Evolutionary conservation across 2,113 vertebrate species (phyloP).

Genomic region (Platycercus adscitus): DNA sequence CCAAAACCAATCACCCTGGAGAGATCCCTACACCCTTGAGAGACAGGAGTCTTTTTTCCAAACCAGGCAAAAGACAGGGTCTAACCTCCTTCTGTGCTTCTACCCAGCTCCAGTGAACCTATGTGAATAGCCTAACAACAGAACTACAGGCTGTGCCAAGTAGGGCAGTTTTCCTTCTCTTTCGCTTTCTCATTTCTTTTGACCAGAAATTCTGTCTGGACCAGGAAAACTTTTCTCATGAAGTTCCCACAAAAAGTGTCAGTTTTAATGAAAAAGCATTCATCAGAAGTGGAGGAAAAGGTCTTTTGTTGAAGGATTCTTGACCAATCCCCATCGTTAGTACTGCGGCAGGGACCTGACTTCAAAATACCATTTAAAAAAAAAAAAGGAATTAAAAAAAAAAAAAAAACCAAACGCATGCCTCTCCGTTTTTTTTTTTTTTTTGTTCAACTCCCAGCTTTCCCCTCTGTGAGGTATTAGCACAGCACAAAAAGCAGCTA

Average conservation of each 20-base stretch:
- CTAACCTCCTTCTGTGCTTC: background rate
- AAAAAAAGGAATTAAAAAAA: background rate
- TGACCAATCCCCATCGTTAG: background rate
- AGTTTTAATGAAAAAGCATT: constrained; percentile 38
- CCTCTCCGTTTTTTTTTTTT: background rate
- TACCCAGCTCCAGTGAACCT: background rate
- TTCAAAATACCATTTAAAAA: background rate
- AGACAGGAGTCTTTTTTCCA: background rate
- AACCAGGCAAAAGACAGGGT: background rate
- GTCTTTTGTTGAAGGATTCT: constrained; percentile 5
- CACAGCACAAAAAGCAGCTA: background rate
- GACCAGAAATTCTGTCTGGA: constrained; percentile 23
- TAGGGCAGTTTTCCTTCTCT: background rate
- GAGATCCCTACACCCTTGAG: background rate
- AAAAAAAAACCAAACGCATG: background rate
- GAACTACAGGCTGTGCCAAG: background rate
- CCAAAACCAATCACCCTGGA: background rate
- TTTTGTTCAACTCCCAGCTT: background rate
- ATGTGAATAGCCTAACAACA: background rate
- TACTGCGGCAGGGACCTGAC: background rate
- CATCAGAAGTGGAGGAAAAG: background rate
- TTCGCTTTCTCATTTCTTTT: constrained; percentile 18
- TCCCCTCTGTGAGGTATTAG: background rate
- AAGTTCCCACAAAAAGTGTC: constrained; percentile 30
- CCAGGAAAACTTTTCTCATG: constrained; percentile 1